Conservation (phyloP, 1,140 invertebrate genomes). For the Sesamia nonagrioides region DNA sequence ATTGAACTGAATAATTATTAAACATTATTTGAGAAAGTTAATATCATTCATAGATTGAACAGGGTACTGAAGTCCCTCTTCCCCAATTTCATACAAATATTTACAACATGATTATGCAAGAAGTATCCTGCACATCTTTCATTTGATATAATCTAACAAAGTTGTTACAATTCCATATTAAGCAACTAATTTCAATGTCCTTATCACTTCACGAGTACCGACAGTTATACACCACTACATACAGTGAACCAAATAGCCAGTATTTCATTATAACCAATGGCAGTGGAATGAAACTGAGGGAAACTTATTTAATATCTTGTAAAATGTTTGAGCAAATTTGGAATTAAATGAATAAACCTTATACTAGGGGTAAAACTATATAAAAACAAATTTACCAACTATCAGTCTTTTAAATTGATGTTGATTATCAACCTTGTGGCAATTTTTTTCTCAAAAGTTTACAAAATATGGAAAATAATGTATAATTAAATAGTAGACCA, state of each 20-base stretch:
- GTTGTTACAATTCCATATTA: constrained; percentile 36
- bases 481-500: constrained; percentile 57
- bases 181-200: constrained; percentile 33
- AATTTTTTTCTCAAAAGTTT: constrained; percentile 86
- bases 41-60: constrained; percentile 15
- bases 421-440: constrained; percentile 86
- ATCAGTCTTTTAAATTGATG: constrained; percentile 89
- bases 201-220: constrained; percentile 16
- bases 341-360: constrained; percentile 84
- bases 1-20: constrained; percentile 7
- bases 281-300: constrained; percentile 79
- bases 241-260: constrained; percentile 22
- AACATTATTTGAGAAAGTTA: not conserved
- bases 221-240: constrained; percentile 8
- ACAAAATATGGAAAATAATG: constrained; percentile 73
- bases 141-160: constrained; percentile 28
- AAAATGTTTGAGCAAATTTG: constrained; percentile 86
- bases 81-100: constrained; percentile 21
- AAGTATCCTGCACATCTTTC: not conserved
- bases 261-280: constrained; percentile 53
- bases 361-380: constrained; percentile 87
- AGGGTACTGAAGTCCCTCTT: not conserved
- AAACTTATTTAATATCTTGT: constrained; percentile 80
- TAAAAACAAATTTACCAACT: constrained; percentile 87
- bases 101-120: constrained; percentile 3